Evolutionary conservation across 2,888 invertebrate genomes (phyloP).

Genomic region (Torymus auratus): DNA sequence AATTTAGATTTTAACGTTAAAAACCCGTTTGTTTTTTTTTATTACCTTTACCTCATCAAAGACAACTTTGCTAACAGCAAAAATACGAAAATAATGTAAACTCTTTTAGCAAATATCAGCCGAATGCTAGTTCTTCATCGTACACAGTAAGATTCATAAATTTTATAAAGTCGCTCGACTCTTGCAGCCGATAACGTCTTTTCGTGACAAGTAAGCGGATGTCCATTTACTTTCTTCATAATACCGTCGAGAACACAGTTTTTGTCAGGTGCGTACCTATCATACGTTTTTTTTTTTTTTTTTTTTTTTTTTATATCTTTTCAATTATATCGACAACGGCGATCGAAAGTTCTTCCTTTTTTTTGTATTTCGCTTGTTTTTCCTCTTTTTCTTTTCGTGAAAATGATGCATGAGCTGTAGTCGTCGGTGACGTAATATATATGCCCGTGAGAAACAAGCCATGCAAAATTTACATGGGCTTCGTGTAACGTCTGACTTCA

Average conservation of each 20-base stretch:
- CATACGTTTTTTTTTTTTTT: constrained; percentile 1
- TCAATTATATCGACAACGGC: background rate
- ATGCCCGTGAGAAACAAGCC: constrained; percentile 12
- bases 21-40: too few species aligned
- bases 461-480: constrained; percentile 40
- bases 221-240: constrained; percentile 33
- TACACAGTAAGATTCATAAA: background rate
- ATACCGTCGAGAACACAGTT: constrained; percentile 37
- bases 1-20: too few species aligned
- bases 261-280: constrained; percentile 33
- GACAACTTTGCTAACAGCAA: too few species aligned
- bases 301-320: background rate
- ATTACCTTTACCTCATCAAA: too few species aligned
- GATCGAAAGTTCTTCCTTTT: background rate
- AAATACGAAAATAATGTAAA: too few species aligned
- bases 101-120: too few species aligned
- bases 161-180: background rate
- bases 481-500: too few species aligned
- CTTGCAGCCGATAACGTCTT: background rate
- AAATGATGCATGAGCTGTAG: constrained; percentile 2
- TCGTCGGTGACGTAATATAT: background rate
- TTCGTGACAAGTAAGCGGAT: constrained; percentile 19
- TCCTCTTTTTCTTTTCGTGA: constrained; percentile 1
- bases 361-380: background rate
- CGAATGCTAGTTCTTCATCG: background rate